Conservation (phyloP, 2,797 vertebrate genomes). For the Bradypus variegatus region DNA sequence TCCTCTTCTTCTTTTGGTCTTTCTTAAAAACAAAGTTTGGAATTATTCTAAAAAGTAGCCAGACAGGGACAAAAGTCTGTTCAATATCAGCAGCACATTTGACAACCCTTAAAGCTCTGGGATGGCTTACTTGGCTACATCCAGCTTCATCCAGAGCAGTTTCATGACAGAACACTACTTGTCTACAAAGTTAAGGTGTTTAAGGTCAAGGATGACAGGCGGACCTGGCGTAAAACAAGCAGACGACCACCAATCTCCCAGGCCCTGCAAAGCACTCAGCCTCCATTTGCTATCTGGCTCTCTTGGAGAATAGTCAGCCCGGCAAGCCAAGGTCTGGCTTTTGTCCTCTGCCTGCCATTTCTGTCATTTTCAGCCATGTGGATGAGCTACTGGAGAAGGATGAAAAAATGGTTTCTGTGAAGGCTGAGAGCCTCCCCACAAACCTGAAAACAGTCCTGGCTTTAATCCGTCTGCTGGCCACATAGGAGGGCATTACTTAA, state of each 20-base stretch:
- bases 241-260: neutral
- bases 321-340: neutral
- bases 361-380: constrained; percentile 21
- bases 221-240: neutral
- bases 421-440: neutral
- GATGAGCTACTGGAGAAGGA: constrained; percentile 36
- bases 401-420: constrained; percentile 31
- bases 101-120: neutral
- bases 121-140: neutral
- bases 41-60: neutral
- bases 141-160: neutral
- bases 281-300: neutral
- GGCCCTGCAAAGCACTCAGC: neutral
- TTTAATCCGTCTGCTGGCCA: constrained; percentile 44
- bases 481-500: constrained; percentile 46
- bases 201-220: neutral
- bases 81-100: neutral
- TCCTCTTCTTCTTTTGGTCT: neutral
- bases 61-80: neutral
- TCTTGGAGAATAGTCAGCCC: neutral
- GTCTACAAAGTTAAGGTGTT: neutral
- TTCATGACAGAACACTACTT: neutral
- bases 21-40: constrained; percentile 17
- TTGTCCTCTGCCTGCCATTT: neutral
- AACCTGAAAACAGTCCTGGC: constrained; percentile 28